phyloP scores from a whole-genome alignment of 2,888 invertebrate species.

The Tetheella fluctuosa region DNA sequence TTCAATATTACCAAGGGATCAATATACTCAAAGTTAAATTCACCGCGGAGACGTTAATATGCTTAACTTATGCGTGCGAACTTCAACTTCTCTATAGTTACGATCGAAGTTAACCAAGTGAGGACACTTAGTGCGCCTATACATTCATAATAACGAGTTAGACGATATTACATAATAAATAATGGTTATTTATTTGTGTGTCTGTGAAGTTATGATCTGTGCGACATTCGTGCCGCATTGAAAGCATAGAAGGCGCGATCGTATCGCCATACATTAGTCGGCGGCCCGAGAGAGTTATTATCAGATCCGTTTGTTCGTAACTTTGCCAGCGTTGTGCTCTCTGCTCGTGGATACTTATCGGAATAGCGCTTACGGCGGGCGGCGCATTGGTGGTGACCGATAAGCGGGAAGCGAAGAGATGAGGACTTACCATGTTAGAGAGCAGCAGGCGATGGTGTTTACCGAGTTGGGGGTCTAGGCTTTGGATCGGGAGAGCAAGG shows the following conservation, averaged over 20 bases:
- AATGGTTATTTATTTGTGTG: conserved; percentile 61
- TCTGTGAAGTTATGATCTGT: conserved; percentile 50
- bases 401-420: conserved; percentile 46
- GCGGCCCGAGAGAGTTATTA: conserved; percentile 65
- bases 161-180: conserved; percentile 56
- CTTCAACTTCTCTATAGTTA: conserved; percentile 65
- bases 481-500: conserved; percentile 77
- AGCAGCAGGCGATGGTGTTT: conserved; percentile 82
- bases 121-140: conserved; percentile 53
- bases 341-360: conserved; percentile 58
- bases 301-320: conserved; percentile 67
- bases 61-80: conserved; percentile 72
- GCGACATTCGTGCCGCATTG: conserved; percentile 44
- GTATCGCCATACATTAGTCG: conserved; percentile 60
- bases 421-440: conserved; percentile 81
- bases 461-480: conserved; percentile 79
- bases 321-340: conserved; percentile 53
- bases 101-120: conserved; percentile 64
- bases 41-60: conserved; percentile 67
- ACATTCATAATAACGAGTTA: conserved; percentile 49
- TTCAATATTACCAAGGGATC: conserved; percentile 62
- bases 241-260: conserved; percentile 50
- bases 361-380: conserved; percentile 39
- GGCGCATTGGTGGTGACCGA: conserved; percentile 28
- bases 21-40: conserved; percentile 62